These are phyloP conservation scores for Isotomurus palustris DNA, from an alignment of 2,888 invertebrate species.

Conservation along the genomic window DNA sequence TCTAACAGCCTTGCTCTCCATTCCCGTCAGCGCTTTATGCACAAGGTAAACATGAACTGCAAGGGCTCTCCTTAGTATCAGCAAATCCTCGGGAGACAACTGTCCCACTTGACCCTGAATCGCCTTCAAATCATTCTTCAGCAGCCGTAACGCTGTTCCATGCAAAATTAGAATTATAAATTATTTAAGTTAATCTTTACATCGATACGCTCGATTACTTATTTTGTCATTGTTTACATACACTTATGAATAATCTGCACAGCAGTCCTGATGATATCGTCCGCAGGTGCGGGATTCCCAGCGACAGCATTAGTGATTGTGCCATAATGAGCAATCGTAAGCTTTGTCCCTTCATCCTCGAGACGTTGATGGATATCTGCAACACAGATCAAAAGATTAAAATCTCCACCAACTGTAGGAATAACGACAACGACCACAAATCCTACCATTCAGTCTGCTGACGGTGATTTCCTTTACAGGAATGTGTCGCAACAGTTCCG, in stretches of 20 bases:
- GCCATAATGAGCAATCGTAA: background rate
- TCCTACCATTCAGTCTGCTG: background rate
- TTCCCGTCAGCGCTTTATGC: background rate
- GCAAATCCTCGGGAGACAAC: background rate
- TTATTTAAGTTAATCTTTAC: no score
- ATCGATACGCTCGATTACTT: no score
- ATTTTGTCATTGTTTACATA: no score
- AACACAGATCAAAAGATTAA: background rate
- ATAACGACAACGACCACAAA: background rate
- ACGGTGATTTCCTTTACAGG: background rate
- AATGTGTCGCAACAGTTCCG: background rate
- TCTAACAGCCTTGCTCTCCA: constrained; percentile 3
- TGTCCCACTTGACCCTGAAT: background rate
- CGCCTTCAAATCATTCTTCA: background rate
- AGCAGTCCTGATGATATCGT: background rate
- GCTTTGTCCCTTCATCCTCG: background rate
- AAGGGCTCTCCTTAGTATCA: background rate
- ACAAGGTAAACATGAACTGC: background rate
- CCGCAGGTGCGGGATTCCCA: background rate
- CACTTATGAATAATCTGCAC: constrained; percentile 3
- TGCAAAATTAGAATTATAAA: background rate
- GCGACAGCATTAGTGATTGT: constrained; percentile 4
- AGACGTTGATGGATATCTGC: background rate
- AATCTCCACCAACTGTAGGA: no score
- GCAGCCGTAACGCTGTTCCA: background rate